phyloP scores from a whole-genome alignment of 2,888 invertebrate genomes.

The Lasius platythorax region DNA sequence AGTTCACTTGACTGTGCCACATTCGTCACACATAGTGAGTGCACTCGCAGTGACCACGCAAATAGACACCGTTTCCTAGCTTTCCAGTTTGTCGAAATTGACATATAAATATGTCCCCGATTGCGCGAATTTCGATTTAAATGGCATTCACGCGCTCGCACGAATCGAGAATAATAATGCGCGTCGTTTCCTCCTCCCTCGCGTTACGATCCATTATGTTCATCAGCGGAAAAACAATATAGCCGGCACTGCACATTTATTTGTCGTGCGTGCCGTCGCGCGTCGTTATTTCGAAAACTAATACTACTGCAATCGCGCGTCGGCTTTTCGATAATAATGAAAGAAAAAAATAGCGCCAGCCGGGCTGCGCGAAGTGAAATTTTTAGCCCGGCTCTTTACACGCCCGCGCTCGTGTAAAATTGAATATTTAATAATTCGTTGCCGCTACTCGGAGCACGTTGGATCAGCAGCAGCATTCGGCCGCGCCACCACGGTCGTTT shows the following conservation, averaged over 20 bases:
- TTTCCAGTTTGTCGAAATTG: conserved; percentile 39
- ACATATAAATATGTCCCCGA: conserved; percentile 33
- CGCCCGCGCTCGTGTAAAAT: conserved; percentile 21
- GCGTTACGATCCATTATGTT: conserved; percentile 20
- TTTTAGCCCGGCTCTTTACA: conserved; percentile 11
- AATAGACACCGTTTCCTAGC: conserved; percentile 34
- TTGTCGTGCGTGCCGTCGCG: background rate
- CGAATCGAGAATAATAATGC: conserved; percentile 2
- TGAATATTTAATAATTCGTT: conserved; percentile 48
- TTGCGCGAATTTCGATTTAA: conserved; percentile 41
- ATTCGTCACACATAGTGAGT: conserved; percentile 4
- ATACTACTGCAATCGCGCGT: background rate
- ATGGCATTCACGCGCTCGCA: conserved; percentile 13
- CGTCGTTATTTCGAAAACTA: conserved; percentile 23
- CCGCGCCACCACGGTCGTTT: conserved; percentile 5
- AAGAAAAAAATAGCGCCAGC: background rate
- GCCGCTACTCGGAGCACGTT: background rate
- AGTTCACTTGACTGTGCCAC: conserved; percentile 26
- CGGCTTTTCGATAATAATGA: conserved; percentile 17
- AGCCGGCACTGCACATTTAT: conserved; percentile 33
- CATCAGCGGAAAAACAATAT: conserved; percentile 34
- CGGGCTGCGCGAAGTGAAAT: conserved; percentile 21
- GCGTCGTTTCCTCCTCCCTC: background rate
- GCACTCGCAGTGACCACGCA: conserved; percentile 31
- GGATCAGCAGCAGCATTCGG: background rate